Conservation (phyloP, 2,797 vertebrate species). For the Squalus acanthias region DNA sequence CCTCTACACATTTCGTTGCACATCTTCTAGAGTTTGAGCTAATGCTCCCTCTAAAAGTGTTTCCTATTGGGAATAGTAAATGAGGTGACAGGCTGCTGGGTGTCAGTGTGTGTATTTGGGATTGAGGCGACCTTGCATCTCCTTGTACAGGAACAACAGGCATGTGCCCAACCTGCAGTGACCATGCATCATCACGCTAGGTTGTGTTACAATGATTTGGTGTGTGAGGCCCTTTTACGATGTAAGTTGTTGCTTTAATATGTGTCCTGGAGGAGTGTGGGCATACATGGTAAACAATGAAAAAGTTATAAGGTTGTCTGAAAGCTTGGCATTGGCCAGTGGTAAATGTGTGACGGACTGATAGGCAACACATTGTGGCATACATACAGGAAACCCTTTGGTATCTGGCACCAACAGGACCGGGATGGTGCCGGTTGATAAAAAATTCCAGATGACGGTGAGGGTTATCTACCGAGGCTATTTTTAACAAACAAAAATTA, state of each 20-base stretch:
- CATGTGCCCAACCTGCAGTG: background rate
- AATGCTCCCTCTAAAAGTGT: too few species aligned
- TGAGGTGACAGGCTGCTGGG: too few species aligned
- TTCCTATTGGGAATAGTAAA: too few species aligned
- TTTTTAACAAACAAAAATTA: too few species aligned
- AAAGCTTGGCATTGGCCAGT: background rate
- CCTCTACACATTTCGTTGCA: too few species aligned
- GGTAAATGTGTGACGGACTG: background rate
- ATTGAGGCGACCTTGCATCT: background rate
- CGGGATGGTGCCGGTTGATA: too few species aligned
- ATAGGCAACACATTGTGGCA: background rate
- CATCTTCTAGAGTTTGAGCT: too few species aligned
- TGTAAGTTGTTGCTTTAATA: background rate
- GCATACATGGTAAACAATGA: background rate
- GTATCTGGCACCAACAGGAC: too few species aligned
- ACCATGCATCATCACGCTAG: background rate
- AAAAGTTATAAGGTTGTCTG: background rate
- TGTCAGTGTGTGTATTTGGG: background rate
- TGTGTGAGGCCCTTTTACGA: background rate
- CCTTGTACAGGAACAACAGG: background rate
- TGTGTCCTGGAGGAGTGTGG: background rate
- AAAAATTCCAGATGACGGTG: too few species aligned
- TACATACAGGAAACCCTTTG: too few species aligned
- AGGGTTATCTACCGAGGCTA: too few species aligned
- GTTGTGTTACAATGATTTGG: background rate